phyloP scores from a whole-genome alignment of 2,797 vertebrate genomes.

The Catamblyrhynchus diadema region DNA sequence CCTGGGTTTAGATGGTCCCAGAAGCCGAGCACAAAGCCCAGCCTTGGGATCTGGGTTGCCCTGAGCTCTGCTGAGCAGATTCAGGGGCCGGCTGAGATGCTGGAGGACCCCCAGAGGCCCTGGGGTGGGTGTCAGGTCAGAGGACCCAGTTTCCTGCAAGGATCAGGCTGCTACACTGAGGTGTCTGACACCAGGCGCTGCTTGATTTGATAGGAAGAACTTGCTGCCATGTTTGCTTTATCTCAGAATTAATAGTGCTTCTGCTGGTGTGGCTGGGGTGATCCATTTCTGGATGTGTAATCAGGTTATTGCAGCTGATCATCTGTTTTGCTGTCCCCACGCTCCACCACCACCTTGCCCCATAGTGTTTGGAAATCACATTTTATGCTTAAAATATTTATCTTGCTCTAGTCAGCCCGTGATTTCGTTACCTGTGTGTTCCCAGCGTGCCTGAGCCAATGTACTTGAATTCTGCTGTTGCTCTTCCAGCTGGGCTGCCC shows the following conservation, averaged over 20 bases:
- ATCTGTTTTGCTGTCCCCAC: slow-evolving; percentile 42
- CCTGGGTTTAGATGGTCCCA: background rate
- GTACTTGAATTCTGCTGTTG: background rate
- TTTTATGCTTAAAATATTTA: slow-evolving; percentile 49
- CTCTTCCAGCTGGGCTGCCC: accelerated
- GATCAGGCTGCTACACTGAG: background rate
- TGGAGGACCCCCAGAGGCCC: background rate
- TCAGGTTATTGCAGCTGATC: slow-evolving; percentile 13
- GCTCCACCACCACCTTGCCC: background rate
- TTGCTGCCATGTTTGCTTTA: slow-evolving; percentile 8
- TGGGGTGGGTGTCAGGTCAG: accelerated
- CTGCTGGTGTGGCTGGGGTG: background rate
- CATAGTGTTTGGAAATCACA: background rate
- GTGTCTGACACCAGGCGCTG: background rate
- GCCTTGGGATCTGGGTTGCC: background rate
- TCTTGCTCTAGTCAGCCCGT: background rate
- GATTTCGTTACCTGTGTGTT: background rate
- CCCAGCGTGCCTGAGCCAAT: accelerated
- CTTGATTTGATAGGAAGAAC: background rate
- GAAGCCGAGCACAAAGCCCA: background rate
- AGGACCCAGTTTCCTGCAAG: background rate
- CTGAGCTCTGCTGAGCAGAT: background rate
- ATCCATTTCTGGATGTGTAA: slow-evolving; percentile 27
- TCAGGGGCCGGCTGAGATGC: background rate
- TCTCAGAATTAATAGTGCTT: slow-evolving; percentile 34